A percentile compares a stretch with the other conserved stretches of the same genome.
Conservation (phyloP, 2,113 vertebrate genomes). For the Chaenogobius annularis region DNA sequence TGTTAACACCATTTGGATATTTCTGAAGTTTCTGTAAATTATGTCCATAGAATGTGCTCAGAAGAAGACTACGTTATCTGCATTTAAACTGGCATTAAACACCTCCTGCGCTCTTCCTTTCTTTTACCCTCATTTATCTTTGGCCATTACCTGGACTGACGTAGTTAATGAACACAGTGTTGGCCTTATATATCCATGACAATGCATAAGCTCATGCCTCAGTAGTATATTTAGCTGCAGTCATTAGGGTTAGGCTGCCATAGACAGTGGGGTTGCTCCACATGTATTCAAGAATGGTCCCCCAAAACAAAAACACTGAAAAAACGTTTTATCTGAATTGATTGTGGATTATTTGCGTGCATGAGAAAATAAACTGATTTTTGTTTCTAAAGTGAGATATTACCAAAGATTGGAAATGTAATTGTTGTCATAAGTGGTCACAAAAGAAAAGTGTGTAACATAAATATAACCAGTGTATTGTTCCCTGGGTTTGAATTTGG, state of each 20-base stretch:
- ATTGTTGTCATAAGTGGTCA: neutral
- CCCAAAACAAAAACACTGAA: neutral
- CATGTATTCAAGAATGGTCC: conserved; percentile 19
- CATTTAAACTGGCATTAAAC: neutral
- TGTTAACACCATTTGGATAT: neutral
- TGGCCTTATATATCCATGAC: conserved; percentile 22
- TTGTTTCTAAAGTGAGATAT: neutral
- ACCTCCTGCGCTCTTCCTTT: neutral
- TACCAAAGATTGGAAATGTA: neutral
- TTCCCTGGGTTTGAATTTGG: neutral
- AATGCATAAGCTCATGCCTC: conserved; percentile 35
- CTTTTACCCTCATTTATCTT: conserved; percentile 17
- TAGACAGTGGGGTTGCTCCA: conserved; percentile 20
- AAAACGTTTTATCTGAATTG: neutral
- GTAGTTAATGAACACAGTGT: conserved; percentile 37
- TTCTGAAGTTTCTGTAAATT: neutral
- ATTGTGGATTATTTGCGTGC: neutral
- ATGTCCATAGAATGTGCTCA: neutral
- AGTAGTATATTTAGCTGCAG: conserved; percentile 47
- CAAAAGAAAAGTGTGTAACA: neutral
- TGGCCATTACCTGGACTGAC: conserved; percentile 34
- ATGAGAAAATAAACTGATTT: too few relatives aligned
- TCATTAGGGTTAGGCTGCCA: conserved; percentile 34
- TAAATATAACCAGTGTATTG: neutral
- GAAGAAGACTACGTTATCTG: neutral